Conservation (phyloP, 1,140 invertebrate species). For the Lepidostoma basale region DNA sequence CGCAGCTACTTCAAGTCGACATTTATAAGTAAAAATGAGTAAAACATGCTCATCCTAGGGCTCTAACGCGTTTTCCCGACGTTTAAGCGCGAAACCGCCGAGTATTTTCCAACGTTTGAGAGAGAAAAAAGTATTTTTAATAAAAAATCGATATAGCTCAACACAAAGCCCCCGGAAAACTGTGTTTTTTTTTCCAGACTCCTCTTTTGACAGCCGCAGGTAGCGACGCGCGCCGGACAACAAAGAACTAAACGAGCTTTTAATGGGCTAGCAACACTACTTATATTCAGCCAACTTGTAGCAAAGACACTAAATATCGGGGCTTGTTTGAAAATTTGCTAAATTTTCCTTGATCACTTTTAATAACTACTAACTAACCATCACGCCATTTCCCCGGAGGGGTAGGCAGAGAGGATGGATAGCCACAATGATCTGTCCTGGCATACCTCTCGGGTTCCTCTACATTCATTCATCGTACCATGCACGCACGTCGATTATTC, state of each 20-base stretch:
- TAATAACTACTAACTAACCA: no score
- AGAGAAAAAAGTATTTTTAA: conserved; percentile 26
- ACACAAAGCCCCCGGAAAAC: conserved; percentile 1
- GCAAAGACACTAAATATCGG: no score
- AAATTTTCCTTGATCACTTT: no score
- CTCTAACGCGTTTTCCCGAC: background rate
- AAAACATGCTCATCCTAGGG: background rate
- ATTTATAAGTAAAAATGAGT: conserved; percentile 11
- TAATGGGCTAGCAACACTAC: no score
- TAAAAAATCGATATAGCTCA: conserved; percentile 31
- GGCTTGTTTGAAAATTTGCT: no score
- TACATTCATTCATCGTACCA: no score
- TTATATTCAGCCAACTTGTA: no score
- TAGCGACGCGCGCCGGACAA: conserved; percentile 25
- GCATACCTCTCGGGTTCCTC: no score
- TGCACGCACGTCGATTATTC: no score
- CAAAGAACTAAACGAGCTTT: conserved; percentile 16
- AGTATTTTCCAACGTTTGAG: background rate
- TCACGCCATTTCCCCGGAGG: no score
- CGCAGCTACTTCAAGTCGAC: background rate
- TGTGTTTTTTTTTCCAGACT: conserved; percentile 22
- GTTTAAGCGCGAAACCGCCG: background rate
- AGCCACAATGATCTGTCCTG: no score
- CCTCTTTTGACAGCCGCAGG: conserved; percentile 24
- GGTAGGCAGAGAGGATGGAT: no score